Evolutionary conservation across 1,140 invertebrate genomes (phyloP).

Genomic region (Idris sp.): DNA sequence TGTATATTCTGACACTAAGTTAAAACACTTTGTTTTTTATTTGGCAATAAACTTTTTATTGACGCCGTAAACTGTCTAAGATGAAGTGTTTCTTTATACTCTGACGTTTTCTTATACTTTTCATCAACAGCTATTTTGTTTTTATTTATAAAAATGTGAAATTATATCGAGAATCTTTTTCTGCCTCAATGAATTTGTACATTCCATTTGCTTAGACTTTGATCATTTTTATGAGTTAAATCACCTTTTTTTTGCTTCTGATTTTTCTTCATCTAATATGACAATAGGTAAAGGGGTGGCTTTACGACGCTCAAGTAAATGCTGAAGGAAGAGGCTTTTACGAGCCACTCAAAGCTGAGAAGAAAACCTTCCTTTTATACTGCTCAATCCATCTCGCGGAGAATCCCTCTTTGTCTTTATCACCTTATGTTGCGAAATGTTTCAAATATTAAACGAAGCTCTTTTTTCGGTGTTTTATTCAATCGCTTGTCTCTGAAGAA

Average conservation of each 20-base stretch:
- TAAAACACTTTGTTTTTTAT: conserved; percentile 46
- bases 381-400: conserved; percentile 41
- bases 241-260: conserved; percentile 27
- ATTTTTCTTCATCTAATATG: conserved; percentile 29
- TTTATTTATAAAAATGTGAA: conserved; percentile 42
- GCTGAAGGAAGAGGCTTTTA: conserved; percentile 63
- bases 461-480: conserved; percentile 29
- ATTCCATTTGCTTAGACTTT: conserved; percentile 54
- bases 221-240: conserved; percentile 46
- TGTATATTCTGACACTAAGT: not conserved
- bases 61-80: conserved; percentile 63
- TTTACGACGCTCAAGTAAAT: conserved; percentile 68
- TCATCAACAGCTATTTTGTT: conserved; percentile 52
- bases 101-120: conserved; percentile 10
- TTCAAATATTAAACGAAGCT: conserved; percentile 50
- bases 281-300: conserved; percentile 50
- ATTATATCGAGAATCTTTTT: not conserved
- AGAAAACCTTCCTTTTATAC: conserved; percentile 55
- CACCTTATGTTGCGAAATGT: conserved; percentile 25
- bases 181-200: conserved; percentile 39
- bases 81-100: conserved; percentile 57
- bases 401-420: conserved; percentile 37
- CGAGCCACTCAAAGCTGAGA: conserved; percentile 62
- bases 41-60: conserved; percentile 45
- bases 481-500: not conserved